These are phyloP conservation scores for Anas platyrhynchos DNA, from an alignment of 2,113 vertebrate genomes.

Conservation along the genomic window DNA sequence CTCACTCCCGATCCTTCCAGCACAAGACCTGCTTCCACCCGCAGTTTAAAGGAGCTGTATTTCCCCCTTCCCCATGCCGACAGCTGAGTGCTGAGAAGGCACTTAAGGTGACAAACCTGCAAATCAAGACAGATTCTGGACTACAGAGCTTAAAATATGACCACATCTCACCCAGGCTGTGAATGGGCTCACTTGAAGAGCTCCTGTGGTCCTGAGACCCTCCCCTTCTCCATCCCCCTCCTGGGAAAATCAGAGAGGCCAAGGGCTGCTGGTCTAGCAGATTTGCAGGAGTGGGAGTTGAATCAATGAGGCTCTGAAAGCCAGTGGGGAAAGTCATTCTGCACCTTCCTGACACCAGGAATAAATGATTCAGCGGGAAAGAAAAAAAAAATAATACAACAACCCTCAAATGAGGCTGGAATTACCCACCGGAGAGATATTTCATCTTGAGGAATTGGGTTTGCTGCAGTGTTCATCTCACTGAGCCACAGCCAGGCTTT, in stretches of 20 bases:
- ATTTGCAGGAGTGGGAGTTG: slow-evolving; percentile 59
- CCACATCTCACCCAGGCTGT: background rate
- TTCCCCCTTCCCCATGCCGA: background rate
- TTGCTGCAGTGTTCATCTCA: slow-evolving; percentile 38
- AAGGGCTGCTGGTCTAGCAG: slow-evolving; percentile 68
- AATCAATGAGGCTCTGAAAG: slow-evolving; percentile 73
- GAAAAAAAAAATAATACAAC: slow-evolving; percentile 38
- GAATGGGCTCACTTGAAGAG: background rate
- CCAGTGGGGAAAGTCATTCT: slow-evolving; percentile 61
- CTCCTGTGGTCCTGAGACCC: background rate
- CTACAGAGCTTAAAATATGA: background rate
- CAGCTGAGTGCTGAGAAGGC: background rate
- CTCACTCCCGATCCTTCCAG: background rate
- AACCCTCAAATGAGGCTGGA: slow-evolving; percentile 64
- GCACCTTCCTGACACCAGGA: slow-evolving; percentile 76
- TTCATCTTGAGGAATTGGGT: slow-evolving; percentile 73
- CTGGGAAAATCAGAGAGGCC: slow-evolving; percentile 4
- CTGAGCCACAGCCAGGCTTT: slow-evolving; percentile 51
- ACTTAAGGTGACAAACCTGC: background rate
- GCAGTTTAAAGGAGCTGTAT: background rate
- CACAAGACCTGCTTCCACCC: background rate
- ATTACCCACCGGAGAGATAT: slow-evolving; percentile 72
- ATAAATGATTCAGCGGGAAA: slow-evolving; percentile 72
- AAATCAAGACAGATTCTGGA: background rate
- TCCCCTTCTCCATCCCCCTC: background rate